These are phyloP conservation scores for Pelodytes ibericus DNA, from an alignment of 2,797 vertebrate genomes.

Conservation along the genomic window DNA sequence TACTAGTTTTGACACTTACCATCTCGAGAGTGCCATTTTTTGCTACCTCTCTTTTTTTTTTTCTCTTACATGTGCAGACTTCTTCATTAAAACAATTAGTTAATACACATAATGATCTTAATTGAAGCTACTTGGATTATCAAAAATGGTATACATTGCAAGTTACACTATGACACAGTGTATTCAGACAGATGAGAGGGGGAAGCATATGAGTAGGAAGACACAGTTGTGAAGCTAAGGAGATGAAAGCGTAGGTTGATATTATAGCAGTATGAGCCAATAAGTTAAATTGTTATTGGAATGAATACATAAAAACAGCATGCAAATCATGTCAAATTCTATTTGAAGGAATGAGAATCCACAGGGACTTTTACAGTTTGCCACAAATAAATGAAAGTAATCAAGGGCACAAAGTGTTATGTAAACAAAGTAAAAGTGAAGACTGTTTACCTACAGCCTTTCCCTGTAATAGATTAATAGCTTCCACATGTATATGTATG, in stretches of 20 bases:
- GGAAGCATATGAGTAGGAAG: slow-evolving; percentile 43
- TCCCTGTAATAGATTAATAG: too few species aligned
- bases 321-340: slow-evolving; percentile 19
- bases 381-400: not conserved
- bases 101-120: too few species aligned
- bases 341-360: slow-evolving; percentile 10
- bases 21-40: too few species aligned
- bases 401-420: not conserved
- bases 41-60: too few species aligned
- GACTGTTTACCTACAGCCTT: not conserved
- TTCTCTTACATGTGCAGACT: too few species aligned
- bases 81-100: too few species aligned
- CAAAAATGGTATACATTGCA: not conserved
- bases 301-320: slow-evolving; percentile 35
- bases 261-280: slow-evolving; percentile 39
- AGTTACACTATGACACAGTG: slow-evolving; percentile 14
- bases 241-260: slow-evolving; percentile 38
- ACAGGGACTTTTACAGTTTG: not conserved
- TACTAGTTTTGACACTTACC: too few species aligned
- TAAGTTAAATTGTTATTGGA: slow-evolving; percentile 33
- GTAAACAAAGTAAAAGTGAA: slow-evolving; percentile 9
- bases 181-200: slow-evolving; percentile 29
- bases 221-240: slow-evolving; percentile 38
- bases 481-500: too few species aligned
- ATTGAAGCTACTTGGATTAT: too few species aligned